Base-by-base conservation (phyloP, 2,888 invertebrate genomes). In the Lordiphosa andalusiaca region DNA sequence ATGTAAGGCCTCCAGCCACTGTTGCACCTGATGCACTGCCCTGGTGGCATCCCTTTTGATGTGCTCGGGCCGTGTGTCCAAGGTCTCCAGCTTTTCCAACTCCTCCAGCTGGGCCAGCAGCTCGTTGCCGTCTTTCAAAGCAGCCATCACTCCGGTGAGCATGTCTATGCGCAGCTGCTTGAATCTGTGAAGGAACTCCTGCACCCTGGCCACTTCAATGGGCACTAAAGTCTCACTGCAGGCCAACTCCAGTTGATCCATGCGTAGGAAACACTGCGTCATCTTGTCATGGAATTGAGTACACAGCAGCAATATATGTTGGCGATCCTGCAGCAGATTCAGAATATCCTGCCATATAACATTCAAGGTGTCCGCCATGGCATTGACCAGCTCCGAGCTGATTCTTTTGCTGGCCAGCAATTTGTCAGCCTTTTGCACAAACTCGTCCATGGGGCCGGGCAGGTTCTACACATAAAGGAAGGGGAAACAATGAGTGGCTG, bases 361-460 rank as follows among this genome's bases (percentile, higher is more conserved):
- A 54, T 93, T 93, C 46, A 94, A 87, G 4, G 93, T 93, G 86
- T 95, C 95, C 12, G 96, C 96, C 96, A 97, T 97, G 35, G 96
- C 96, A 56, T 94, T 93, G 88, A 96, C 95, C 25, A 96, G 95
- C 89, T 95, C 94, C 25, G 93, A 93, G 73, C 92, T 91, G 36
- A 95, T 94, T 85, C 93, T 92, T 86, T 95, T 94, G 25, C 93
- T 93, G 53, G 94, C 93, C 73, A 96, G 94, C 70, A 96, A 91
- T 84, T 94, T 93, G 89, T 97, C 96, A n/a, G 96, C 96, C 89
- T 95, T 94, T 51, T 93, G 92, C 61, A 96, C 92, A 61, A 97
- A 92, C 89, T 96, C 96, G 84, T 95, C 95, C 78, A 96, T 95
- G 53, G 96, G 96, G 86, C 94, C 95, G 87, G 96, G 95, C 90